phyloP scores from a whole-genome alignment of 2,888 invertebrate genomes.

The Cantharis rufa region DNA sequence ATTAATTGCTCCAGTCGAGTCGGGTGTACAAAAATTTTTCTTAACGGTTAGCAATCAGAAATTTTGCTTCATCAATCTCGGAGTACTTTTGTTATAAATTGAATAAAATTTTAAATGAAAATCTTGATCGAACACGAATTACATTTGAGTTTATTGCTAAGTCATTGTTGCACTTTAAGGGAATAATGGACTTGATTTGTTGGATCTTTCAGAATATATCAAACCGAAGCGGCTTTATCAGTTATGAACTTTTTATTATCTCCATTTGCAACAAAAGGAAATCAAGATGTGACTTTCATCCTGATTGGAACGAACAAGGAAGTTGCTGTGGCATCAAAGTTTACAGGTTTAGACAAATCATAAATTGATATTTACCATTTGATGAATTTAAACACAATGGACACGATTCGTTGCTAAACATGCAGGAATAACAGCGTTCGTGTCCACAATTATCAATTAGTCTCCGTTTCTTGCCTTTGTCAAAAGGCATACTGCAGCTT shows the following conservation, averaged over 20 bases:
- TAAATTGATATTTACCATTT: slow-evolving; percentile 27
- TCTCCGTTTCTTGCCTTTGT: slow-evolving; percentile 94
- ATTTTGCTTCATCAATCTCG: not conserved
- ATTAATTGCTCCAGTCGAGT: not conserved
- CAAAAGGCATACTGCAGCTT: slow-evolving; percentile 91
- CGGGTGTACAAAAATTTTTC: not conserved
- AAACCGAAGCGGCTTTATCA: slow-evolving; percentile 17
- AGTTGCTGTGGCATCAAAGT: not conserved
- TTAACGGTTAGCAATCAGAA: not conserved
- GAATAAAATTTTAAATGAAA: not conserved
- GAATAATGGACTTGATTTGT: slow-evolving; percentile 16
- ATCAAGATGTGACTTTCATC: not conserved
- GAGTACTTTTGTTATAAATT: not conserved
- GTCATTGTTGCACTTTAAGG: slow-evolving; percentile 24
- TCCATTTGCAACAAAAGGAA: not conserved
- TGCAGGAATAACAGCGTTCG: slow-evolving; percentile 92
- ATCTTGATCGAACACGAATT: not conserved
- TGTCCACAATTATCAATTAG: slow-evolving; percentile 95
- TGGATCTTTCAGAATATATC: slow-evolving; percentile 8
- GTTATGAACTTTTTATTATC: slow-evolving; percentile 19
- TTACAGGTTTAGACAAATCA: not conserved
- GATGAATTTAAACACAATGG: slow-evolving; percentile 69
- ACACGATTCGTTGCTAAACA: slow-evolving; percentile 90
- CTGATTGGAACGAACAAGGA: not conserved
- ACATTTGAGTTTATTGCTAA: slow-evolving; percentile 3